Percentiles rank a stretch among this genome's conserved stretches.
Conservation (phyloP, 2,797 vertebrate species). For the Mus caroli region DNA sequence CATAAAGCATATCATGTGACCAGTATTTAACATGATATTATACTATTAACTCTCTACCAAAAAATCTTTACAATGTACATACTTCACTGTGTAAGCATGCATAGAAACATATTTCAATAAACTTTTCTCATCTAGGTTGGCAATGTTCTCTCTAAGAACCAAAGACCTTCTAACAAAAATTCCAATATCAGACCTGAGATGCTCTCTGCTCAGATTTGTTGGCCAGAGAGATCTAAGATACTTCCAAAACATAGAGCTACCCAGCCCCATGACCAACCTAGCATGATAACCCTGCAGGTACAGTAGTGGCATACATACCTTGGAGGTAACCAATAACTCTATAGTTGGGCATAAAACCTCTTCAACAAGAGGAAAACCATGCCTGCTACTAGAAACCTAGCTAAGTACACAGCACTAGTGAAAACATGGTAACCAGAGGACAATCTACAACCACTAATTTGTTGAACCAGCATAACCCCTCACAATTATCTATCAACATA, state of each 20-base stretch:
- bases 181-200: background rate
- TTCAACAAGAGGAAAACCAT: background rate
- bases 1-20: background rate
- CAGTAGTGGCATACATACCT: too few species aligned
- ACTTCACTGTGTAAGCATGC: background rate
- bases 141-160: background rate
- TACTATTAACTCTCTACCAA: too few species aligned
- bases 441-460: background rate
- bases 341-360: background rate
- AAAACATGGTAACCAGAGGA: background rate
- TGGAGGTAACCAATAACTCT: background rate
- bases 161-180: background rate
- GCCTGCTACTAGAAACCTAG: background rate
- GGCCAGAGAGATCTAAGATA: background rate
- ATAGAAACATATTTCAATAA: background rate
- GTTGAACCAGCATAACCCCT: too few species aligned
- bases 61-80: too few species aligned
- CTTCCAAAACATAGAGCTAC: background rate
- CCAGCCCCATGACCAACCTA: background rate
- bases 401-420: background rate
- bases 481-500: background rate
- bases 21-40: background rate
- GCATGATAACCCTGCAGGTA: background rate
- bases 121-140: background rate
- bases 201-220: background rate